These are phyloP conservation scores for Amazonetta brasiliensis DNA, from an alignment of 2,797 vertebrate species.

Conservation along the genomic window DNA sequence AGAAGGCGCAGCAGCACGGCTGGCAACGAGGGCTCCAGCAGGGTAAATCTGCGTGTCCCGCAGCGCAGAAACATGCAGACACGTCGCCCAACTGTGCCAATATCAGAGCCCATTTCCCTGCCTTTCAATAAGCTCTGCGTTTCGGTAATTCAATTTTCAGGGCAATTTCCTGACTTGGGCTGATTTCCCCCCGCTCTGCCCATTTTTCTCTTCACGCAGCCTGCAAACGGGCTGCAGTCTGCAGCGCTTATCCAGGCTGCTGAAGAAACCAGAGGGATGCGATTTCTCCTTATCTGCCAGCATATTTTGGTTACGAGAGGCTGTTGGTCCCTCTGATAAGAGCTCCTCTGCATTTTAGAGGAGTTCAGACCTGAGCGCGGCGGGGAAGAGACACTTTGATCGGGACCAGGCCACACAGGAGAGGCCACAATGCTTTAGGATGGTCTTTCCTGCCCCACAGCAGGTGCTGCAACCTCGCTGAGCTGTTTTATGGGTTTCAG, in stretches of 20 bases:
- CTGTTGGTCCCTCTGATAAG: not conserved
- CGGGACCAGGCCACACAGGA: not conserved
- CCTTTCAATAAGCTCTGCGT: constrained; percentile 26
- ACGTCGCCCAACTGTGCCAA: constrained; percentile 43
- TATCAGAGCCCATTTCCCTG: not conserved
- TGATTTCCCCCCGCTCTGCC: constrained; percentile 11
- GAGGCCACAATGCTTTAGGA: not conserved
- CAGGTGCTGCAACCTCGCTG: not conserved
- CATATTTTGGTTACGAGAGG: not conserved
- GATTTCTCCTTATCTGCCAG: not conserved
- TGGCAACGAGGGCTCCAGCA: not conserved
- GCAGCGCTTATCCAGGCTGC: not conserved
- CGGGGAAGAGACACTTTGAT: not conserved
- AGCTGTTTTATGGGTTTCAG: not conserved
- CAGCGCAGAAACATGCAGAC: not conserved
- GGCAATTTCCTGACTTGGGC: constrained; percentile 54
- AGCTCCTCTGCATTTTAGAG: not conserved
- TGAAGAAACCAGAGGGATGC: not conserved
- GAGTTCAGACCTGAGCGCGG: not conserved
- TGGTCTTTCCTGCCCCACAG: not conserved
- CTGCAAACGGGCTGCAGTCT: not conserved
- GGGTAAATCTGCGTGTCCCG: not conserved
- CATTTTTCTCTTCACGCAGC: not conserved
- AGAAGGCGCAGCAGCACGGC: not conserved
- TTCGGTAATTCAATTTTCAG: constrained; percentile 46